phyloP scores from a whole-genome alignment of 2,113 vertebrate species.

The Rhabdomys dilectus region DNA sequence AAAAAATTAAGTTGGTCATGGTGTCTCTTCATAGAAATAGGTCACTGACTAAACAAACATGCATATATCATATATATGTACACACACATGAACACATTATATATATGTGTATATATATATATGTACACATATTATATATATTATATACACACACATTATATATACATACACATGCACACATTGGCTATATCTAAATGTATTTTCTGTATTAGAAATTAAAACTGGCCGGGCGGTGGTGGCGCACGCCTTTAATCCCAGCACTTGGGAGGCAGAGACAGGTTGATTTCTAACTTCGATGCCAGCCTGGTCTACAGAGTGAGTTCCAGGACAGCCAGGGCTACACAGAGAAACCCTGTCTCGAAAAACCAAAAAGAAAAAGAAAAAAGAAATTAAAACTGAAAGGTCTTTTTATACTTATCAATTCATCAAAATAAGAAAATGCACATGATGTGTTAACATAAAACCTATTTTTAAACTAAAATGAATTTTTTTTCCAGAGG shows the following conservation, averaged over 20 bases:
- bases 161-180: too few relatives aligned
- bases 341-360: too few relatives aligned
- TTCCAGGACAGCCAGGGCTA: too few relatives aligned
- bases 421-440: conserved; percentile 4
- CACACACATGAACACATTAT: neutral
- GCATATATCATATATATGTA: neutral
- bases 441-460: neutral
- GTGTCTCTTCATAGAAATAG: neutral
- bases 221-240: too few relatives aligned
- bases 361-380: too few relatives aligned
- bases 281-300: too few relatives aligned
- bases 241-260: too few relatives aligned
- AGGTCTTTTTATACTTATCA: neutral
- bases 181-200: neutral
- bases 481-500: neutral
- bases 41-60: neutral
- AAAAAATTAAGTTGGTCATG: neutral
- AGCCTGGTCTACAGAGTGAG: too few relatives aligned
- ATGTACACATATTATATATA: too few relatives aligned
- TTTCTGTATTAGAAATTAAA: conserved; percentile 34
- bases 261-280: too few relatives aligned
- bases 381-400: too few relatives aligned
- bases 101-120: neutral
- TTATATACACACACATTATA: too few relatives aligned
- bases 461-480: conserved; percentile 15